phyloP scores from a whole-genome alignment of 2,888 invertebrate species.

The Meteorus colon region DNA sequence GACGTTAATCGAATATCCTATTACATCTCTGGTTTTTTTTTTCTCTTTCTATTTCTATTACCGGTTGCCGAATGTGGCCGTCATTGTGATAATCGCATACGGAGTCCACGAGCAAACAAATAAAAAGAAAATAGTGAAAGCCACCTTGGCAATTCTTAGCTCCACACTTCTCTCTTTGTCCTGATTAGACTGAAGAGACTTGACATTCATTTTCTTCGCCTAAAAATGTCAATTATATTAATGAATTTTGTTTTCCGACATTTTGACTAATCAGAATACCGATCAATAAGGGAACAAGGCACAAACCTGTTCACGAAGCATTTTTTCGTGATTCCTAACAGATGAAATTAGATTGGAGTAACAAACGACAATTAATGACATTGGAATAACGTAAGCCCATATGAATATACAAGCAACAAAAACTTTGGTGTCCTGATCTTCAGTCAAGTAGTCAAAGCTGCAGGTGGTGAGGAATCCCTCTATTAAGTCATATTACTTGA shows the following conservation, averaged over 20 bases:
- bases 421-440: conserved; percentile 84
- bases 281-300: conserved; percentile 17
- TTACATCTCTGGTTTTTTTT: conserved; percentile 2
- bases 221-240: conserved; percentile 58
- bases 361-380: conserved; percentile 85
- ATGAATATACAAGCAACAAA: conserved; percentile 86
- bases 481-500: conserved; percentile 67
- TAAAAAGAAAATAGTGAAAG: conserved; percentile 89
- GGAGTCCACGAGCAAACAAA: conserved; percentile 94
- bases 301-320: conserved; percentile 80
- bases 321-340: conserved; percentile 90
- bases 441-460: conserved; percentile 86
- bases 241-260: background rate
- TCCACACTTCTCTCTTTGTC: conserved; percentile 84
- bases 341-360: conserved; percentile 91
- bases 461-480: conserved; percentile 94
- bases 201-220: conserved; percentile 94
- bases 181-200: conserved; percentile 85
- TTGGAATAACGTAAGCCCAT: conserved; percentile 86
- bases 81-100: conserved; percentile 87
- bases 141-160: conserved; percentile 90
- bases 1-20: background rate
- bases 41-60: conserved; percentile 47
- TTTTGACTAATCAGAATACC: background rate
- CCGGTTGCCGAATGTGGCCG: conserved; percentile 87